phyloP scores from a whole-genome alignment of 2,113 vertebrate genomes.

The Pithys albifrons region DNA sequence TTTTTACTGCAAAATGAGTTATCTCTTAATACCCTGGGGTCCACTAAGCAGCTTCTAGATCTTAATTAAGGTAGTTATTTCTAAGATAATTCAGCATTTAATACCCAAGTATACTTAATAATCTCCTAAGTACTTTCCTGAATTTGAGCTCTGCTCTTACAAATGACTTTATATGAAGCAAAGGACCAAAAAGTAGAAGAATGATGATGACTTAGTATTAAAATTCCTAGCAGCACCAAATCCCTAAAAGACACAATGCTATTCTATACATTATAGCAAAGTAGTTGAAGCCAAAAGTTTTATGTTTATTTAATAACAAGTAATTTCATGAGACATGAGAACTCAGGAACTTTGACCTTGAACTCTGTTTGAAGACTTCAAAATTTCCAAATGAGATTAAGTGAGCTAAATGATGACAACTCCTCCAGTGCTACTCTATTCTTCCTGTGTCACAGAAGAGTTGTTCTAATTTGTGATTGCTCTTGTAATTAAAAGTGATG shows the following conservation, averaged over 20 bases:
- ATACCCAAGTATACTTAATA: background rate
- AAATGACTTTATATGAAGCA: background rate
- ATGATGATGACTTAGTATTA: background rate
- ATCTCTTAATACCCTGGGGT: background rate
- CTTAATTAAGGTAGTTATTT: conserved; percentile 5
- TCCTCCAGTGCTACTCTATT: background rate
- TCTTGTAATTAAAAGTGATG: background rate
- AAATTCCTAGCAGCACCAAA: background rate
- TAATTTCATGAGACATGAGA: background rate
- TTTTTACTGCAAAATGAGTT: background rate
- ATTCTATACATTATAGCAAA: background rate
- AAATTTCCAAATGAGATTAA: background rate
- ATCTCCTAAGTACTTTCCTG: background rate
- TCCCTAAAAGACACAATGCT: background rate
- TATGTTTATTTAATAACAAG: background rate
- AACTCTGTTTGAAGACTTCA: background rate
- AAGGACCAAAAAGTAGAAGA: background rate
- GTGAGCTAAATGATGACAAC: background rate
- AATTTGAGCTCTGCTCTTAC: background rate
- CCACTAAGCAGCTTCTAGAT: background rate
- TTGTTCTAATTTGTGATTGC: background rate
- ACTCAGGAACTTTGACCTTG: background rate
- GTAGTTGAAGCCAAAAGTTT: background rate
- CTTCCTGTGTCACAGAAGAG: background rate
- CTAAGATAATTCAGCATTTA: conserved; percentile 4